Evolutionary conservation across 2,797 vertebrate species (phyloP), one percentile per base, ranked within the genome.

Genomic region (Clamator glandarius): DNA sequence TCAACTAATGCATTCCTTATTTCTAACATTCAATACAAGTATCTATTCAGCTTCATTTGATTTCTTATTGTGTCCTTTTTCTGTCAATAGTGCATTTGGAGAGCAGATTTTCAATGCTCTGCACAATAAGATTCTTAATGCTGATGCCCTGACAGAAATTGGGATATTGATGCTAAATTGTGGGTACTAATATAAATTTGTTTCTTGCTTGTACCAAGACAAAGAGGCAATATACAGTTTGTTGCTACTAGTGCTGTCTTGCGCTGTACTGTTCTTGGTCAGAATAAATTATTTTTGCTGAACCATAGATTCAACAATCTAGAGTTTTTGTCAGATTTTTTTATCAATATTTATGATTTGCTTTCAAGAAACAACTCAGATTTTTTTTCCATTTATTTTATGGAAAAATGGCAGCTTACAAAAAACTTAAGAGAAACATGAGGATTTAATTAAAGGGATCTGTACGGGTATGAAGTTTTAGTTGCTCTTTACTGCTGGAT

Each of bases 41-140:
- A 95, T 97, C 97, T 97, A 97, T 98, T 98, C 97, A 93, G 96
- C 96, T 96, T 98, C 95, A 97, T 97, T 97, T 97, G 94, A 91
- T 96, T 96, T 97, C 96, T 97, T 97, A 95, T 97, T 97, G 94
- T 77, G 83, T 58, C 68, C 76, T 46, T 17, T 4, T 96, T 96
- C 92, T 89, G 78, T 97, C 97, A 96, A 97, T 97, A 97, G 67
- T 74, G 63, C 46, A 92, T 94, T 96, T 96, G 75, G 64, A 97
- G 26, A 95, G 26, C 69, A 78, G 78, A 94, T 95, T 96, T 97
- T 95, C 83, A 91, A 36, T 87, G 72, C n/a, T 91, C 64, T 21
- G 12, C 33, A 87, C 74, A 95, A 51, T 82, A 91, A 72, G 58
- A 77, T 96, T 95, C 68, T 89, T 95, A 52, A 41, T 83, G 81